Percentiles rank a stretch among this genome's conserved stretches.
Conservation (phyloP, 2,113 vertebrate species). For the Gyps fulvus region DNA sequence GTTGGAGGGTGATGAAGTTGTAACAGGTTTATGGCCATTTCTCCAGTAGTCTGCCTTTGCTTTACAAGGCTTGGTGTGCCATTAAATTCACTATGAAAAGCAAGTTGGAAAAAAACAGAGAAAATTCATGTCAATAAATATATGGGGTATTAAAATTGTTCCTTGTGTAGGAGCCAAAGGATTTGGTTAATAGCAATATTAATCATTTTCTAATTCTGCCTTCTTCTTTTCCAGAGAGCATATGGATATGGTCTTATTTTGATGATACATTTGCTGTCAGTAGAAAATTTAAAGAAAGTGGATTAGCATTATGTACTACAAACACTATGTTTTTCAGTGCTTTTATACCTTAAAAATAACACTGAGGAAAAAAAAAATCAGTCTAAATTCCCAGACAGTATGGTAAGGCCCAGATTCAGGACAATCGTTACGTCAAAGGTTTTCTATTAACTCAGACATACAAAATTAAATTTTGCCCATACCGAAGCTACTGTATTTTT, state of each 20-base stretch:
- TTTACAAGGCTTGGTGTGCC: neutral
- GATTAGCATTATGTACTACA: neutral
- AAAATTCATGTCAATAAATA: constrained; percentile 10
- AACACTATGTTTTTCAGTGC: neutral
- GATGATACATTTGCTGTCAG: neutral
- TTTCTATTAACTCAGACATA: neutral
- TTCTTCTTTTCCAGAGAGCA: neutral
- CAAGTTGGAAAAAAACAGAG: neutral
- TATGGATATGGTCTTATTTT: neutral
- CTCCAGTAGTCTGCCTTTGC: neutral
- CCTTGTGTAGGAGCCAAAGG: neutral
- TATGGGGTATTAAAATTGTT: neutral
- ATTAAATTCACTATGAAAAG: neutral
- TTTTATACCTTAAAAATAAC: constrained; percentile 1
- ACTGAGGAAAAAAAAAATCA: neutral
- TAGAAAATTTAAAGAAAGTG: constrained; percentile 7
- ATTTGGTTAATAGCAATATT: constrained; percentile 15
- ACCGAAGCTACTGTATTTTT: neutral
- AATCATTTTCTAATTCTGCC: constrained; percentile 5
- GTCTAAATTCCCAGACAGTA: neutral
- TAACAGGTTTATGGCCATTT: constrained; percentile 7
- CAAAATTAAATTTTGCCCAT: neutral
- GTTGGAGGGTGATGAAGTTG: constrained; percentile 2
- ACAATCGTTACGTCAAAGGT: neutral
- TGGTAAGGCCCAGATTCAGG: neutral